These are phyloP conservation scores for Brachyptera risi DNA, from an alignment of 2,888 invertebrate species.

Conservation along the genomic window DNA sequence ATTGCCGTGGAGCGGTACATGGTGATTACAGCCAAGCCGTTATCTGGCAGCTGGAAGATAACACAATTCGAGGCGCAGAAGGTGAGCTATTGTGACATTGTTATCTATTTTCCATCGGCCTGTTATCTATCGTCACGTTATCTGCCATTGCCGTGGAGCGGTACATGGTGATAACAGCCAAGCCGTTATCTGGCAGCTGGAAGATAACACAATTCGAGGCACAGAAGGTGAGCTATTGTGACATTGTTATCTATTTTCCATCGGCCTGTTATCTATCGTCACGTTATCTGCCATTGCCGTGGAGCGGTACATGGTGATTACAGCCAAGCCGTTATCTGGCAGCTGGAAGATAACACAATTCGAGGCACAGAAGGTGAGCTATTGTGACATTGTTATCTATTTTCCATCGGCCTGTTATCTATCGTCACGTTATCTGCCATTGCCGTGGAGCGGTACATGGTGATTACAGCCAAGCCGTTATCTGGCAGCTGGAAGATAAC, in stretches of 20 bases:
- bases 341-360: slow-evolving; percentile 39
- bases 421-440: slow-evolving; percentile 50
- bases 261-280: slow-evolving; percentile 50
- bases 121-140: slow-evolving; percentile 50
- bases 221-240: slow-evolving; percentile 37
- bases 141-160: slow-evolving; percentile 50
- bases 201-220: slow-evolving; percentile 38
- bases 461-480: slow-evolving; percentile 46
- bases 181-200: slow-evolving; percentile 44
- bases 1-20: slow-evolving; percentile 50
- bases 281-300: slow-evolving; percentile 49
- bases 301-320: slow-evolving; percentile 50
- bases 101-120: slow-evolving; percentile 39
- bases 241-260: too few species aligned
- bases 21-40: slow-evolving; percentile 47
- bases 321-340: slow-evolving; percentile 45
- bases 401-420: slow-evolving; percentile 46
- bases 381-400: not conserved
- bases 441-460: slow-evolving; percentile 49
- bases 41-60: slow-evolving; percentile 42
- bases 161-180: slow-evolving; percentile 47
- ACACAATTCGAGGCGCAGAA: slow-evolving; percentile 38
- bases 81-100: slow-evolving; percentile 33
- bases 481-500: slow-evolving; percentile 42
- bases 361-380: slow-evolving; percentile 38